Evolutionary conservation across 2,888 invertebrate species (phyloP), one percentile per base, ranked within the genome.

Genomic region (Trisateles emortualis): DNA sequence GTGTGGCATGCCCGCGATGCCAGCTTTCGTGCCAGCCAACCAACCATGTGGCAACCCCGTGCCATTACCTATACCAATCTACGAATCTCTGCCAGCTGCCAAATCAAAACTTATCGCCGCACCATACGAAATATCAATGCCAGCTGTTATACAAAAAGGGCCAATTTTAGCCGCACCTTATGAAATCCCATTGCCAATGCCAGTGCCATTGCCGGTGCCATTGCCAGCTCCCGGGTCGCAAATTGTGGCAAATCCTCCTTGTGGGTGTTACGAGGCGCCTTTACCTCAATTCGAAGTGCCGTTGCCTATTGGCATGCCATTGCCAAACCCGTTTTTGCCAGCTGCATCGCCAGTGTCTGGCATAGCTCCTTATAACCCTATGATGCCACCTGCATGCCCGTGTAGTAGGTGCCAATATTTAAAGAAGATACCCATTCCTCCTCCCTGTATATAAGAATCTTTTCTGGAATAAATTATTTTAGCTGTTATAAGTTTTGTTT

Each of bases 361-460:
- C 0, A 30, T 79, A 10, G 72, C 76, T 3, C 75, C 77, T 0
- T 64, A 78, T 3, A 70, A 74, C 0, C 71, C 78, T 0, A 22
- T 59, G 0, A 30, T 81, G 10, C 80, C 84, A 0, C 74, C 81
- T 10, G 70, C 70, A 0, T 62, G 64, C 0, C 69, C 77, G 1
- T 63, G 69, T 8, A 76, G 77, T 9, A 73, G 66, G 11, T 80
- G 83, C 19, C 77, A 81, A 26, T 84, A 76, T 64, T 72, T 88
- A 10, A 88, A 76, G 49, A 88, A 86, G 52, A 84, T 88, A 4
- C 84, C 87, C 0, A 83, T 88, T 3, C 84, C 86, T 0, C 89
- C 89, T 0, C 89, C 89, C 1, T 76, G 74, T 63, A 75, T 88
- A 40, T 60, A 54, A 40, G 29, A 11, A 3, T 35, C 19, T 9